These are phyloP conservation scores for Etheostoma spectabile DNA, from an alignment of 2,113 vertebrate species.

Conservation along the genomic window DNA sequence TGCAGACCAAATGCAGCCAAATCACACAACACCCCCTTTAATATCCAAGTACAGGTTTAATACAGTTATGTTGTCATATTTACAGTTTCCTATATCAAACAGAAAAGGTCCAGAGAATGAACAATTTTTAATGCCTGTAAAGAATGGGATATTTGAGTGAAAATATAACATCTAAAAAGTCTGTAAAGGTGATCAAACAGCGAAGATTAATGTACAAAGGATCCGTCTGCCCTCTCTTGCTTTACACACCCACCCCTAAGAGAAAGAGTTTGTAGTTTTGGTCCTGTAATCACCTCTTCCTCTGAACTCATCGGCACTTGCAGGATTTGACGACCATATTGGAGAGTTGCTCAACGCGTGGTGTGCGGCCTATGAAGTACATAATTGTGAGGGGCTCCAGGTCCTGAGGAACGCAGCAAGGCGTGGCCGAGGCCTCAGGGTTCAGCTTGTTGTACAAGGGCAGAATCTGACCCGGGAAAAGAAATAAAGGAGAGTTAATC, in stretches of 20 bases:
- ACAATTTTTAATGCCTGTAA: constrained; percentile 47
- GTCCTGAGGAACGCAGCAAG: constrained; percentile 87
- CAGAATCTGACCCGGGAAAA: constrained; percentile 78
- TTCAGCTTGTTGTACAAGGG: constrained; percentile 88
- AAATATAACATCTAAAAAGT: constrained; percentile 55
- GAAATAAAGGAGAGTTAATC: constrained; percentile 26
- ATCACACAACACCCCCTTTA: constrained; percentile 53
- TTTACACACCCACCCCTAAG: constrained; percentile 9
- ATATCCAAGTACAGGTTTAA: constrained; percentile 65
- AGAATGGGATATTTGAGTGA: constrained; percentile 43
- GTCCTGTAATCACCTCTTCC: constrained; percentile 30
- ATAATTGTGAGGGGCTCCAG: constrained; percentile 88
- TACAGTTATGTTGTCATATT: constrained; percentile 60
- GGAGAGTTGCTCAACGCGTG: constrained; percentile 87
- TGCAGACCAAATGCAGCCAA: constrained; percentile 34
- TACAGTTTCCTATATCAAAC: constrained; percentile 64
- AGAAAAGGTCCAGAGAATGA: constrained; percentile 48
- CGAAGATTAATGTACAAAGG: constrained; percentile 49
- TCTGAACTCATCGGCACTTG: constrained; percentile 82
- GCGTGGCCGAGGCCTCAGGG: constrained; percentile 84
- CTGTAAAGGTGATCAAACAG: constrained; percentile 36
- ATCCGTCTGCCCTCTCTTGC: constrained; percentile 48
- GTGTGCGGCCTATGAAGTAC: constrained; percentile 85
- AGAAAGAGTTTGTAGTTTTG: constrained; percentile 35
- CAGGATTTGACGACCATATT: constrained; percentile 88